These are phyloP conservation scores for Melinopterus prodromus DNA, from an alignment of 2,888 invertebrate species.

Conservation along the genomic window DNA sequence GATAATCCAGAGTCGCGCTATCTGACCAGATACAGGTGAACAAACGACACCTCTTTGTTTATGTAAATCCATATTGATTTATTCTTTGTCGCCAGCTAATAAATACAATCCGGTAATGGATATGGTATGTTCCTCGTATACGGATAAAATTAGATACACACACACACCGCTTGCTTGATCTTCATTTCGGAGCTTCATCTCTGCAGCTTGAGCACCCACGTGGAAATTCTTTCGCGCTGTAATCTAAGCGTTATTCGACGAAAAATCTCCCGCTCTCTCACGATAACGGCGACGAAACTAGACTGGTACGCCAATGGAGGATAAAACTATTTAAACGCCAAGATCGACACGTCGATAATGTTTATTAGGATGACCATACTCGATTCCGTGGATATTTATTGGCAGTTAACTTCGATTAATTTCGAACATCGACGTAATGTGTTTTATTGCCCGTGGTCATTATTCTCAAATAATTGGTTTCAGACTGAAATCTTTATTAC, in stretches of 20 bases:
- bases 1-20: slow-evolving; percentile 9
- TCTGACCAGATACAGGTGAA: slow-evolving; percentile 23
- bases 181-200: slow-evolving; percentile 9
- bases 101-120: slow-evolving; percentile 33
- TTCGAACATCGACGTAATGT: slow-evolving; percentile 15
- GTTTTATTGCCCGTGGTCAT: slow-evolving; percentile 14
- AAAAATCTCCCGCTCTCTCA: background rate
- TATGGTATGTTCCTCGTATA: slow-evolving; percentile 34
- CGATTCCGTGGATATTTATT: slow-evolving; percentile 21
- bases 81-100: slow-evolving; percentile 16
- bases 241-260: background rate
- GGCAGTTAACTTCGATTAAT: slow-evolving; percentile 11
- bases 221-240: slow-evolving; percentile 16
- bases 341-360: slow-evolving; percentile 21
- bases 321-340: slow-evolving; percentile 23
- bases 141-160: slow-evolving; percentile 33
- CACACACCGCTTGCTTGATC: slow-evolving; percentile 17
- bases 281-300: slow-evolving; percentile 9
- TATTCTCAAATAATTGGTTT: slow-evolving; percentile 15
- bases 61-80: slow-evolving; percentile 25
- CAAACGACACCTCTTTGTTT: slow-evolving; percentile 24
- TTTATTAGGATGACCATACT: slow-evolving; percentile 11
- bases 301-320: slow-evolving; percentile 16
- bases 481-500: slow-evolving; percentile 13
- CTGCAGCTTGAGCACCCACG: slow-evolving; percentile 9